Percentiles rank a stretch among this genome's conserved stretches.
These are phyloP conservation scores for Lydus trimaculatus DNA, from an alignment of 2,888 invertebrate genomes.

Conservation along the genomic window DNA sequence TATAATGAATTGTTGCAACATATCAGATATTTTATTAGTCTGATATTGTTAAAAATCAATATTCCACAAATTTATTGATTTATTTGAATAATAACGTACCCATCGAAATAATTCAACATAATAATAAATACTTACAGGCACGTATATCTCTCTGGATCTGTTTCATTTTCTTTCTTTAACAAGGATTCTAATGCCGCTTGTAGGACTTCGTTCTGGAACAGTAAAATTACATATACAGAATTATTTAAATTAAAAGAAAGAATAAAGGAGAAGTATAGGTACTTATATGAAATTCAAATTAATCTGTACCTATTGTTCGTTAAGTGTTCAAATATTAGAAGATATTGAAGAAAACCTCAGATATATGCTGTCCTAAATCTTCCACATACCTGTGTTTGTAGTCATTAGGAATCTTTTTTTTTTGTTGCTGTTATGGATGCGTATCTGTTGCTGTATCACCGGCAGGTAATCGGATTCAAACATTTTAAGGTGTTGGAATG, in stretches of 20 bases:
- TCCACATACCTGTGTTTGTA: no score
- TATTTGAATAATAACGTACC: no score
- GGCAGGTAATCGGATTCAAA: not conserved
- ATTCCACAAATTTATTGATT: not conserved
- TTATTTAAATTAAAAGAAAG: not conserved
- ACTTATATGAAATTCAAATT: not conserved
- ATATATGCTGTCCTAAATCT: no score
- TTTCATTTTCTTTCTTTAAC: slow-evolving; percentile 67
- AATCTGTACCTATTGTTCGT: no score
- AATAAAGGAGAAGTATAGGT: not conserved
- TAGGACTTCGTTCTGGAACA: slow-evolving; percentile 61
- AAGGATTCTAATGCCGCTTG: slow-evolving; percentile 73
- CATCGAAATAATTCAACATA: no score
- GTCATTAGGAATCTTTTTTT: no score
- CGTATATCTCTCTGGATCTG: slow-evolving; percentile 63
- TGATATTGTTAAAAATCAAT: not conserved
- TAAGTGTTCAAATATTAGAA: no score
- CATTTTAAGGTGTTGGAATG: not conserved
- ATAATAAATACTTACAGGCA: slow-evolving; percentile 71
- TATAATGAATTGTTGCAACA: no score
- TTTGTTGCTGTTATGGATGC: no score
- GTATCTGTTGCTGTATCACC: not conserved
- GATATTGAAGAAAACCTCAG: no score
- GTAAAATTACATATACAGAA: slow-evolving; percentile 22
- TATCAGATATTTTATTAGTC: no score